Evolutionary conservation across 1,140 invertebrate species (phyloP), one percentile per base, ranked within the genome.

Genomic region (Aphelinus certus): DNA sequence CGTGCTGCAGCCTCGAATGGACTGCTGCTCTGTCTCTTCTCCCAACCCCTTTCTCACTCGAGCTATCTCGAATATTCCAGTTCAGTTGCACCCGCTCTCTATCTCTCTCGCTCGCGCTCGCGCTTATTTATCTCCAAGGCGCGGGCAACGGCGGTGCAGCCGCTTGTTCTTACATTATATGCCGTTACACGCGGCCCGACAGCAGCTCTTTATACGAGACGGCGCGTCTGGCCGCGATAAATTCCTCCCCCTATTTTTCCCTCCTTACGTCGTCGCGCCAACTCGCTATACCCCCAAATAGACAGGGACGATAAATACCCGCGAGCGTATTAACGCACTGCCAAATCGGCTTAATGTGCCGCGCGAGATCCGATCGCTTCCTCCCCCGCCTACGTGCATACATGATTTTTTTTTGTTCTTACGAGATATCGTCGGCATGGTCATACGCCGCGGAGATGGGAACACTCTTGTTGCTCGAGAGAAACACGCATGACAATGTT

Each of bases 261-360:
- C 26, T 26, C 26, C 26, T 26, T 26, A 26, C 26, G 26, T 26
- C 26, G 26, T 26, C 26, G 26, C 26, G 26, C 26, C 26, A 26
- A 26, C 26, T 26, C 26, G 26, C 26, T 26, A 26, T 26, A 26
- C 26, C 26, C 26, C 26, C 26, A 26, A 26, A 26, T 26, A 26
- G 26, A 26, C 26, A 26, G 26, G 10, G 4, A 73, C 60, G 55
- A 73, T 73, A 73, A 61, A 73, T 73, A 67, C 45, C 45, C 5
- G 10, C 42, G 26, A 7, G 48, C 57, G 26, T 3, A 26, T 26
- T 26, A 26, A 62, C n/a, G 9, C 47, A 65, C 53, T 55, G 64
- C 65, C 65, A 63, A 74, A 74, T 69, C 73, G 58, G 73, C 57
- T 74, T 74, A 74, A 69, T 61, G 67, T 60, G 60, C 46, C 56